phyloP scores from a whole-genome alignment of 2,113 vertebrate species.

The Ammodytes marinus region DNA sequence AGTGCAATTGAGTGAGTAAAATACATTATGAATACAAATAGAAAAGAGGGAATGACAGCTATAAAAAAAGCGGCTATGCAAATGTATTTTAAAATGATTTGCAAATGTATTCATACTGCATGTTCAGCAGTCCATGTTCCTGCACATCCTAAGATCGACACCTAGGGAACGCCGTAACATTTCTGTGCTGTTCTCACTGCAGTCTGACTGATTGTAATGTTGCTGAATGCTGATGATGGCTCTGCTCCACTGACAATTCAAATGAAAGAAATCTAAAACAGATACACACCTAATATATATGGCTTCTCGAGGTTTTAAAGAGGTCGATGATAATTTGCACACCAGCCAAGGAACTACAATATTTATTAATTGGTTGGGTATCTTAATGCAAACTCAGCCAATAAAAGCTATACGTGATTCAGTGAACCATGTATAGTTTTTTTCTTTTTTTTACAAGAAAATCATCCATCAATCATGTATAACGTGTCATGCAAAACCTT shows the following conservation, averaged over 20 bases:
- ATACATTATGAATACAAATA: background rate
- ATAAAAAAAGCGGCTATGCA: too few relatives aligned
- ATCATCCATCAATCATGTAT: background rate
- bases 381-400: background rate
- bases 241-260: background rate
- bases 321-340: background rate
- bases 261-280: background rate
- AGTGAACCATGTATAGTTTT: background rate
- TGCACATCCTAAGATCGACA: background rate
- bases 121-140: background rate
- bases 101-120: constrained; percentile 3
- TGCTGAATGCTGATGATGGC: background rate
- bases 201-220: background rate
- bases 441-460: too few relatives aligned
- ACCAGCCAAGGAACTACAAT: background rate
- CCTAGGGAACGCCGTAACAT: background rate
- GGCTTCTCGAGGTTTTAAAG: background rate
- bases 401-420: background rate
- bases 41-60: background rate
- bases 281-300: background rate
- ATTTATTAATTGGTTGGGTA: background rate
- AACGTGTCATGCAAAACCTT: background rate
- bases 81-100: background rate
- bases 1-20: background rate
- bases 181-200: background rate